Conservation (phyloP, 1,140 invertebrate species). For the Heterodera carotae region DNA sequence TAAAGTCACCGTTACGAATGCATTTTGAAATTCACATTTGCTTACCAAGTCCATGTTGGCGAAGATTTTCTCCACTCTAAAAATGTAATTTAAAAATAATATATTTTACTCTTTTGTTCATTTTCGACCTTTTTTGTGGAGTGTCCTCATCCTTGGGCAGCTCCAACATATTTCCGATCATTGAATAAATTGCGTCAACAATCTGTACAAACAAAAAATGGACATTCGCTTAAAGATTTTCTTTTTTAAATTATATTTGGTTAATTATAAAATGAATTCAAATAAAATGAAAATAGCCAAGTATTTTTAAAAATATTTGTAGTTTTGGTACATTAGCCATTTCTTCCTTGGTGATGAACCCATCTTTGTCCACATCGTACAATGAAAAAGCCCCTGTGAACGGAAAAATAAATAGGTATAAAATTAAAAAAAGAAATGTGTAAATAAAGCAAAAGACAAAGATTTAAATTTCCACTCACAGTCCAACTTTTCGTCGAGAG, state of each 20-base stretch:
- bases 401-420: no score
- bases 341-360: constrained; percentile 67
- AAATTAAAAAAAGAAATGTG: constrained; percentile 32
- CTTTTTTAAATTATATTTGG: no score
- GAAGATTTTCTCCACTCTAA: constrained; percentile 70
- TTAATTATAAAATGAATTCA: not conserved
- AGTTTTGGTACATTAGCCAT: constrained; percentile 38
- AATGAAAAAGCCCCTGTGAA: constrained; percentile 70
- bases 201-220: no score
- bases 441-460: constrained; percentile 2
- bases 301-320: not conserved
- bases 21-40: not conserved
- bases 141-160: constrained; percentile 69
- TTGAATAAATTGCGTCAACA: constrained; percentile 69
- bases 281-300: no score
- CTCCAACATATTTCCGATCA: constrained; percentile 69
- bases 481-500: constrained; percentile 67
- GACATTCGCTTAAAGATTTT: no score
- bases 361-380: constrained; percentile 70
- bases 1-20: constrained; percentile 48
- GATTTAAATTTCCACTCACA: constrained; percentile 53
- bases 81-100: constrained; percentile 70
- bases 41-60: constrained; percentile 69
- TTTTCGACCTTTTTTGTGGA: constrained; percentile 74
- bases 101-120: constrained; percentile 95